Percentiles rank a stretch among this genome's conserved stretches.
Conservation (phyloP, 2,888 invertebrate genomes). For the Plebejus melissa region DNA sequence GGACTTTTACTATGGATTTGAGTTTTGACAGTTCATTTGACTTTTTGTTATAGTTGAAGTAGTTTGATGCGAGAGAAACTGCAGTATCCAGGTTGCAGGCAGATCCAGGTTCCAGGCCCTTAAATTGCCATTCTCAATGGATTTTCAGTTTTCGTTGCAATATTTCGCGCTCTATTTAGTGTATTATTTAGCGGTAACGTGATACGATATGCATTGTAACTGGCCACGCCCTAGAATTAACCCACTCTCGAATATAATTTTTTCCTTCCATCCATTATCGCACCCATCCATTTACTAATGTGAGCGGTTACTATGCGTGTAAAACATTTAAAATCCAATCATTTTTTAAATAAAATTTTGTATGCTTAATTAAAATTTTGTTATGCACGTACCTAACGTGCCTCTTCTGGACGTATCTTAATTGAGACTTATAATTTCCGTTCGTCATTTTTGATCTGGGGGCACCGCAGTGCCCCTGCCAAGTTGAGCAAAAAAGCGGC, state of each 20-base stretch:
- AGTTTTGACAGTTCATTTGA: too few species aligned
- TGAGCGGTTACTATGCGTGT: background rate
- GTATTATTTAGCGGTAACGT: slow-evolving; percentile 20
- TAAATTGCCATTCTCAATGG: background rate
- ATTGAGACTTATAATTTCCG: background rate
- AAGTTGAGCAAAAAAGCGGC: too few species aligned
- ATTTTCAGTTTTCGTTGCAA: slow-evolving; percentile 15
- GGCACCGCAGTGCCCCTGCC: too few species aligned
- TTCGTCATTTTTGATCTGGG: background rate
- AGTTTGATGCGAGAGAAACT: too few species aligned
- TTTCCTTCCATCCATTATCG: slow-evolving; percentile 21
- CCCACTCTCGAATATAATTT: slow-evolving; percentile 20
- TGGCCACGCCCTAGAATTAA: slow-evolving; percentile 19
- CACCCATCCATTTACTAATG: background rate
- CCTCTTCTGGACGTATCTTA: background rate
- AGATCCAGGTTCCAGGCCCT: too few species aligned
- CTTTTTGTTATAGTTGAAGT: too few species aligned
- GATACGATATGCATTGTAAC: slow-evolving; percentile 20
- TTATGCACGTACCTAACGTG: too few species aligned
- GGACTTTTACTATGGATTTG: too few species aligned
- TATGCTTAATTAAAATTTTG: too few species aligned
- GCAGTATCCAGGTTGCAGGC: too few species aligned
- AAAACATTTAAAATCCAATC: background rate
- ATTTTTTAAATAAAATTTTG: background rate
- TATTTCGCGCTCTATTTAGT: slow-evolving; percentile 17